Evolutionary conservation across 1,140 invertebrate species (phyloP), one percentile per base, ranked within the genome.

Genomic region (Drosophila bocqueti): DNA sequence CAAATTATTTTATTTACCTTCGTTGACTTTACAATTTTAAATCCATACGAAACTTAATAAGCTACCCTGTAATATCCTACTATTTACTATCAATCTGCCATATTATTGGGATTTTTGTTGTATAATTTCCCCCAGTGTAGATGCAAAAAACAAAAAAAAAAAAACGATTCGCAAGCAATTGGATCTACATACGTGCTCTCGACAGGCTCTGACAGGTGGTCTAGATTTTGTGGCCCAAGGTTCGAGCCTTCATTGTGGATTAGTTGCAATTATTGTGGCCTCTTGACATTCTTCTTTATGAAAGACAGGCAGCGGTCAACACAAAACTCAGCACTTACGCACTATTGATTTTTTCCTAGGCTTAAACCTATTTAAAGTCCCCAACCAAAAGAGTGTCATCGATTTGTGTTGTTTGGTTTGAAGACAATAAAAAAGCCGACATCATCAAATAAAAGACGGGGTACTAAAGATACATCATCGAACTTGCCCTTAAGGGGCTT

Each of bases 201-300:
- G 58, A 59, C 54, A 65, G 63, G 59, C 61, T 74, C 65, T 60
- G 67, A 58, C 69, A 76, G 68, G 69, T 81, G 46, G 72, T 76
- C 74, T 81, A 74, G 71, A 73, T 74, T 83, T 86, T 87, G 64
- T 90, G 71, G 85, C 69, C 77, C 81, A 89, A 90, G 85, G 84
- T 81, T 60, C 74, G 76, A 85, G 75, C 85, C 85, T 89, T 90
- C 82, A 74, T 60, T 54, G 46, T 62, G 85, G 76, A 90, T 90
- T 90, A 90, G 85, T 76, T 90, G 86, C 85, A 91, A 90, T 90
- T 90, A 90, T 90, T 90, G 85, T 86, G 85, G 86, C 85, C 85
- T 90, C 85, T 90, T 90, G 85, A 91, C 85, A 90, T 90, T 90
- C 81, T 90, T 90, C 79, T 90, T 89, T 87, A 87, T 73, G 64